Base-by-base conservation (phyloP, 1,140 invertebrate species). In the Leptinotarsa undecemlineata region DNA sequence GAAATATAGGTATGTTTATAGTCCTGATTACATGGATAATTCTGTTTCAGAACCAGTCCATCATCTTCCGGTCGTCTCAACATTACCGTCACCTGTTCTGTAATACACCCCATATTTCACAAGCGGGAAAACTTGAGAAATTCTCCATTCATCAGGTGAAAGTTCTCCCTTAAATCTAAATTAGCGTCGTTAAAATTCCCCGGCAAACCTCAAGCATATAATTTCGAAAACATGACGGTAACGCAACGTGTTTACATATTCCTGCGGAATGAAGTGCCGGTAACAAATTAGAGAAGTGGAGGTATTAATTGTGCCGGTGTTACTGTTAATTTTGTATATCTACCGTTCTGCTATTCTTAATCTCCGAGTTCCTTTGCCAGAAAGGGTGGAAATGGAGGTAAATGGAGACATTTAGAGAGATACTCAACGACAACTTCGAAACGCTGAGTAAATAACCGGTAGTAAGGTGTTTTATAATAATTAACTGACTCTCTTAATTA, bases 171-270 rank as follows among this genome's bases (percentile, higher is more conserved):
- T 75, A 75, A 71, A 75, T 75, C 68, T 66, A 64, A 71, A 75
- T 75, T 75, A 71, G 68, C 60, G 68, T 60, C 57, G 73, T 78
- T 78, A 77, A 79, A 79, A 77, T 76, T 76, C 74, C 72, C 61
- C 63, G 63, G 74, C 67, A 68, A 75, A 75, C 78, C 76, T 71
- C 74, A 74, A 75, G 68, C 66, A 74, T 71, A 79, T 79, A 79
- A 79, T 79, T 79, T 73, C 75, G 76, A 76, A 77, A 80, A 79
- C 79, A 77, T 78, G 79, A 80, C 77, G 76, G 51, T 74, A 77
- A 76, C 69, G 79, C 77, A 74, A 72, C 73, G 68, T 79, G 78
- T 81, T 81, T 81, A 81, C 79, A 81, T 81, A 81, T 81, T 81
- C 73, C 67, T 75, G 77, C 68, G 79, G 78, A 77, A 78, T 74